Evolutionary conservation across 23 tunicate species (phyloP).

Genomic region (Trididemnum miniatum): DNA sequence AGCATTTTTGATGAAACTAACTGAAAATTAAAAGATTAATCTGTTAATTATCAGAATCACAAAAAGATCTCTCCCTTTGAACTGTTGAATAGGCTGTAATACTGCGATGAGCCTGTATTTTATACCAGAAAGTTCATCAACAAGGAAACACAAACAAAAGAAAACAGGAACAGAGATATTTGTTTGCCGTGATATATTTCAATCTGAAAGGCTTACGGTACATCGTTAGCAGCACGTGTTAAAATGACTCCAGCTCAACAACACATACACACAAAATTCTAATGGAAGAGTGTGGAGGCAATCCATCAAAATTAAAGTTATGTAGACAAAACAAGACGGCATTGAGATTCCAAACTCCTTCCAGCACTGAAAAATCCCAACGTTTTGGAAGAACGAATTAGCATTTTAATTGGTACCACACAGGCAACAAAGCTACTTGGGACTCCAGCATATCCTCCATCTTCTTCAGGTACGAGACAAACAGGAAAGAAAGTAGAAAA

Average conservation of each 20-base stretch:
- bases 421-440: background rate
- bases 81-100: no score
- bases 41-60: no score
- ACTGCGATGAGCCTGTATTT: no score
- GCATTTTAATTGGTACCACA: background rate
- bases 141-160: background rate
- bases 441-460: background rate
- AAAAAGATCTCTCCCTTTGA: no score
- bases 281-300: background rate
- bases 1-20: no score
- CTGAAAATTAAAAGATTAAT: no score
- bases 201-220: background rate
- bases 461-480: background rate
- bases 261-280: background rate
- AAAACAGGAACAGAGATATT: background rate
- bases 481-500: background rate
- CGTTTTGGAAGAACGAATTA: background rate
- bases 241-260: background rate
- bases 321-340: background rate
- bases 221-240: background rate
- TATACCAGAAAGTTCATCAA: background rate
- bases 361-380: background rate
- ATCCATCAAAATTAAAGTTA: background rate
- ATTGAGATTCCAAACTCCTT: background rate
- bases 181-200: background rate